A percentile compares a stretch with the other conserved stretches of the same genome.
phyloP scores from a whole-genome alignment of 2,113 vertebrate species.

The Neomonachus schauinslandi region DNA sequence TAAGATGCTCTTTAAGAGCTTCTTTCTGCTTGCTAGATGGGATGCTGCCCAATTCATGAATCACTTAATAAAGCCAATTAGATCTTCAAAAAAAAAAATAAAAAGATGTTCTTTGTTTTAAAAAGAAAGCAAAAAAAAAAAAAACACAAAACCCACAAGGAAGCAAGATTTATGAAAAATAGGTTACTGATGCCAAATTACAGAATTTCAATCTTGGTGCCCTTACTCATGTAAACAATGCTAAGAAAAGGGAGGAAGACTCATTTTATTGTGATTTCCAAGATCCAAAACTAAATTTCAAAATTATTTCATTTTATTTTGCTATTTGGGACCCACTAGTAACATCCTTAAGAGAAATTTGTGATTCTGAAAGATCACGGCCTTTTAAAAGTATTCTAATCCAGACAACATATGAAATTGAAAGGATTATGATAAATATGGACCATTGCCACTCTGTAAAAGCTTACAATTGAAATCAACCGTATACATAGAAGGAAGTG shows the following conservation, averaged over 20 bases:
- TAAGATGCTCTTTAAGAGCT: not conserved
- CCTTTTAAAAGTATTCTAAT: not conserved
- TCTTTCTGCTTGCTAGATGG: not conserved
- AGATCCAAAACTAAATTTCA: conserved; percentile 3
- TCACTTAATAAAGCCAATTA: not conserved
- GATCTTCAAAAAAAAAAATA: not conserved
- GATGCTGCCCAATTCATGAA: not conserved
- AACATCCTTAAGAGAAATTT: not conserved
- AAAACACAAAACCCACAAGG: not conserved
- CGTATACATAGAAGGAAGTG: not conserved
- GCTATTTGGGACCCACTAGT: not conserved
- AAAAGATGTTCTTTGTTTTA: not conserved
- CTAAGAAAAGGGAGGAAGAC: not conserved
- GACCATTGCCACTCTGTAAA: not conserved
- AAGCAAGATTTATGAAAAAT: conserved; percentile 26
- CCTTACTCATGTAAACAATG: not conserved
- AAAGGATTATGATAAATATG: not conserved
- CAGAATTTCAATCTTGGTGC: not conserved
- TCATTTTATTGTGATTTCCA: not conserved
- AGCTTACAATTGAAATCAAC: not conserved
- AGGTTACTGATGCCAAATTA: not conserved
- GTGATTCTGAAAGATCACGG: not conserved
- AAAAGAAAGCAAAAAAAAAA: not conserved
- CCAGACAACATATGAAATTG: not conserved
- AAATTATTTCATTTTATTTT: not conserved